Base-by-base conservation (phyloP, 2,888 invertebrate species). In the Panzeria rudis region DNA sequence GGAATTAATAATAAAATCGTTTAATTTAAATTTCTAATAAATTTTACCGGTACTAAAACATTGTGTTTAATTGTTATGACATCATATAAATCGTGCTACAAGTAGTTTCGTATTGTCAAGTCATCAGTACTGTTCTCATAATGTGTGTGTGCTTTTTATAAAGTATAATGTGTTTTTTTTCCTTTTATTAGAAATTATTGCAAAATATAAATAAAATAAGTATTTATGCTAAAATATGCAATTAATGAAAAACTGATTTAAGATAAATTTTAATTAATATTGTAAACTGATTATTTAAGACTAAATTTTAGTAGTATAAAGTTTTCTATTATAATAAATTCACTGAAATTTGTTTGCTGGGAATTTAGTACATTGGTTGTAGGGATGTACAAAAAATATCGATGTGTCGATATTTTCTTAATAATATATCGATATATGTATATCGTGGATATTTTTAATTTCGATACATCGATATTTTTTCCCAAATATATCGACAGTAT, bases 21-120 rank as follows among this genome's bases (percentile, higher is more conserved):
- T 69, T 75, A 62, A 81, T 79, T 85, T 79, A 44, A 85, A 85
- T 79, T 82, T 79, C 75, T 82, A 85, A 85, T 82, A 64, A 59
- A 75, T 76, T 66, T 62, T 76, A 62, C 69, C 69, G 54, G 62
- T 47, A 62, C 54, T 61, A 54, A 69, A 71, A 17, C 20, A 4
- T 7, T 41, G 9, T 59, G n/a, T 76, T 75, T 52, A 82, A 83
- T 77, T 76, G 50, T 64, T 59, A 64, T 83, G 76, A 77, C 76
- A 83, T 71, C 73, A 80, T 50, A 59, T 66, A 32, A 73, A 38
- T 73, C 73, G 66, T 80, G 66, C 29, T 20, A 15, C 20, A 8
- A 50, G 20, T 25, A 62, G 32, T 29, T 69, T 20, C 20, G 20
- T 50, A 52, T 54, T 38, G 38, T 29, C 38, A 69, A 25, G 68